These are phyloP conservation scores for Tauraco hartlaubi DNA, from an alignment of 2,797 vertebrate species.

Conservation along the genomic window DNA sequence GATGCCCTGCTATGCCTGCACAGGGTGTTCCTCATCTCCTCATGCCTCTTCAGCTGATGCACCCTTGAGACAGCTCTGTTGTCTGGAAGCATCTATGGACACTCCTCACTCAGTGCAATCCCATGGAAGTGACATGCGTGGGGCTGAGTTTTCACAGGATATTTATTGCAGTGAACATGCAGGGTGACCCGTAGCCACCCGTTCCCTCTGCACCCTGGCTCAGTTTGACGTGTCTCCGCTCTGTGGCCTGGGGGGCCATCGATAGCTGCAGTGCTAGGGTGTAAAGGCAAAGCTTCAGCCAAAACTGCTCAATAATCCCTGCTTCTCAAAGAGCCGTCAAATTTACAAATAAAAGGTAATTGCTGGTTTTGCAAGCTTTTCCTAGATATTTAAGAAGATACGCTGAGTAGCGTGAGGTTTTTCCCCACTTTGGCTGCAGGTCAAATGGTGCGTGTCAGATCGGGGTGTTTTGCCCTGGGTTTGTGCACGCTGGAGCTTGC, in stretches of 20 bases:
- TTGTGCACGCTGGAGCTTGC: neutral
- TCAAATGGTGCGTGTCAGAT: neutral
- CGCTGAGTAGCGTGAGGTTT: neutral
- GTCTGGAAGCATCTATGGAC: neutral
- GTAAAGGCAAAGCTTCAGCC: neutral
- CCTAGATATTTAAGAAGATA: neutral
- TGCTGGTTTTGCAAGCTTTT: neutral
- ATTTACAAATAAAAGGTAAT: neutral
- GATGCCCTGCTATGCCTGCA: neutral
- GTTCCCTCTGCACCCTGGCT: neutral
- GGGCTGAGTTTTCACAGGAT: neutral
- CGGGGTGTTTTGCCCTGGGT: neutral
- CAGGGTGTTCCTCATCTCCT: neutral
- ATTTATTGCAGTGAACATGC: neutral
- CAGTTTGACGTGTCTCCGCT: neutral
- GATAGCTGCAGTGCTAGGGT: neutral
- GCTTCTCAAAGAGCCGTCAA: neutral
- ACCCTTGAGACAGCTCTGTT: rapidly evolving
- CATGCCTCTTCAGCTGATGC: neutral
- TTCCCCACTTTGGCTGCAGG: neutral
- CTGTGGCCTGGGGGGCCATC: rapidly evolving
- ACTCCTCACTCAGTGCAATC: neutral
- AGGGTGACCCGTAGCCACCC: neutral
- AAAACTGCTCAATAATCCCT: neutral
- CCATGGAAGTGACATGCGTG: neutral